Conservation (phyloP, 2,888 invertebrate genomes). For the Diarsia dahlii region DNA sequence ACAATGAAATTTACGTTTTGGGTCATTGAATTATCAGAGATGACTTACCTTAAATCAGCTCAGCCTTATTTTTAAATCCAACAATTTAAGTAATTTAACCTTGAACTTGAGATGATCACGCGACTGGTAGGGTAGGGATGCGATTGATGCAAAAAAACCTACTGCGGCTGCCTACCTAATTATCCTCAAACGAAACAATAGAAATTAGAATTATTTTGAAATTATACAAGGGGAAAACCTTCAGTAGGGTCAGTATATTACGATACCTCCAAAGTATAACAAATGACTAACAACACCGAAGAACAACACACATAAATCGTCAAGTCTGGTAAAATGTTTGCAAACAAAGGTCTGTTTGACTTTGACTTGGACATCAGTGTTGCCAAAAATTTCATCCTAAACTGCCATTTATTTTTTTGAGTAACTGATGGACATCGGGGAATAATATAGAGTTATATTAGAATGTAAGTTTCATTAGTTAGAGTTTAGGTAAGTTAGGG, state of each 20-base stretch:
- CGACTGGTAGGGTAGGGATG: conserved; percentile 42
- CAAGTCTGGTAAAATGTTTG: conserved; percentile 50
- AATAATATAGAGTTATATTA: too few species aligned
- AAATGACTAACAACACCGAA: conserved; percentile 3
- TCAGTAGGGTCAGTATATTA: conserved; percentile 5
- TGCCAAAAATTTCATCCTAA: too few species aligned
- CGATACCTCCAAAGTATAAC: conserved; percentile 13
- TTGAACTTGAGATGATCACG: conserved; percentile 78
- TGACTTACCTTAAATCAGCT: conserved; percentile 25
- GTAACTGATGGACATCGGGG: too few species aligned
- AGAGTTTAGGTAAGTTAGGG: too few species aligned
- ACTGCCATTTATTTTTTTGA: too few species aligned
- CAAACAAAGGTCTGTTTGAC: conserved; percentile 52
- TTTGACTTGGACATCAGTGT: conserved; percentile 23
- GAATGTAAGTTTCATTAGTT: too few species aligned
- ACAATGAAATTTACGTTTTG: not conserved
- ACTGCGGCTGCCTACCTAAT: not conserved
- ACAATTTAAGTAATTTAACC: conserved; percentile 61
- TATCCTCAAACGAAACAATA: conserved; percentile 12
- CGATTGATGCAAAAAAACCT: conserved; percentile 14
- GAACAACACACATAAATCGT: conserved; percentile 17
- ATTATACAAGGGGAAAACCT: conserved; percentile 12
- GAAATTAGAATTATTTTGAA: not conserved
- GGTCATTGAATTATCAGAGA: not conserved
- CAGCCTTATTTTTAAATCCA: conserved; percentile 21